These are phyloP conservation scores for Corythoichthys haematopterus DNA, from an alignment of 2,113 vertebrate species.

Conservation along the genomic window DNA sequence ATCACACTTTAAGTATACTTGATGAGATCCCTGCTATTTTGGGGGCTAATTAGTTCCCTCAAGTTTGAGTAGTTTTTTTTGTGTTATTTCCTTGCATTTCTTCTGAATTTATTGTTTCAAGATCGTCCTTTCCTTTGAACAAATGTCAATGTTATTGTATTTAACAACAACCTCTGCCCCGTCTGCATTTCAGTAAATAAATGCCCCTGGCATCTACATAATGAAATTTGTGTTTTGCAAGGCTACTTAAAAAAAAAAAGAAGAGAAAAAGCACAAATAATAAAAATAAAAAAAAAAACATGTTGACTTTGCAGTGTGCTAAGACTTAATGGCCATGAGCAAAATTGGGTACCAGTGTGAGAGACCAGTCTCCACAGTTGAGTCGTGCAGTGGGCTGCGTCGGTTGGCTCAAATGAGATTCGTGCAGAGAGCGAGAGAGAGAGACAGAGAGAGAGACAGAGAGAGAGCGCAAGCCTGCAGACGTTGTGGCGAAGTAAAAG, in stretches of 20 bases:
- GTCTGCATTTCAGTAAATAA: too few relatives aligned
- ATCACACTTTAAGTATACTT: too few relatives aligned
- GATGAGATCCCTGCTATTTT: neutral
- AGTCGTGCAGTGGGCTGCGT: neutral
- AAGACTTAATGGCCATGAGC: neutral
- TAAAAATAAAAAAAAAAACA: neutral
- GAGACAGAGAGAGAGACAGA: neutral
- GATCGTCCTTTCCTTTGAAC: too few relatives aligned
- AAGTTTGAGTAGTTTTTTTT: too few relatives aligned
- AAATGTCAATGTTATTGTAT: too few relatives aligned
- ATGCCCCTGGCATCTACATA: too few relatives aligned
- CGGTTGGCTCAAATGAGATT: neutral
- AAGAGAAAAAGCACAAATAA: too few relatives aligned
- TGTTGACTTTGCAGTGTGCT: neutral
- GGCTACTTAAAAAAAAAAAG: too few relatives aligned
- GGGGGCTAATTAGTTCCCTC: neutral
- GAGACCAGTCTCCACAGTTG: neutral
- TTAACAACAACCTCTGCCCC: too few relatives aligned
- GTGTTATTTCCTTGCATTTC: neutral
- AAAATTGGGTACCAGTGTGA: neutral
- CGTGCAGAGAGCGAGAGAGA: neutral
- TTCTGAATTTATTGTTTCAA: neutral
- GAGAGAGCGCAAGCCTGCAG: slow-evolving; percentile 1
- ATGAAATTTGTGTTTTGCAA: too few relatives aligned
- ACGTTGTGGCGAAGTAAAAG: neutral